Evolutionary conservation across 2,888 invertebrate genomes (phyloP), one percentile per base, ranked within the genome.

Genomic region (Clunio marinus): DNA sequence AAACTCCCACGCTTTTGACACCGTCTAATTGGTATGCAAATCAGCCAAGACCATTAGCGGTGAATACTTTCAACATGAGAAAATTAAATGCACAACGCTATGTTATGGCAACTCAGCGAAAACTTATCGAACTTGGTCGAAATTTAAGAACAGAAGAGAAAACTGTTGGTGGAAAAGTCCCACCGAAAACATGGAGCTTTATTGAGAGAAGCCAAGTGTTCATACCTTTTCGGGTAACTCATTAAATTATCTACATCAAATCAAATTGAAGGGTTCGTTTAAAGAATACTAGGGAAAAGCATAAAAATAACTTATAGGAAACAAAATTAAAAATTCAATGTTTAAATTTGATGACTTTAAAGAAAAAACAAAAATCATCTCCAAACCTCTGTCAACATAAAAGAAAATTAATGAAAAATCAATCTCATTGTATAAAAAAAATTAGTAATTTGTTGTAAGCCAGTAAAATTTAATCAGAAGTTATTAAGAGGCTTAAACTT

Each of bases 101-200:
- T 35, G 55, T 66, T 1, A 66, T 55, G 55, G 66, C 66, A 4
- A 66, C 66, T 20, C 66, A 66, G 20, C 28, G 66, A 2, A 66
- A 66, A 55, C 32, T 66, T 1, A 51, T 66, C 20, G 66, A 66
- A 55, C 46, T 66, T 4, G 35, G 55, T 10, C 28, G 66, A 2
- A 66, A 28, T n/a, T 55, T 66, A 55, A 32, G 66, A 22, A 46
- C 46, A 3, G 66, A 55, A 13, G 66, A 66, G 15, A 66, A 66
- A 24, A 24, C 46, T 10, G 66, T 55, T 5, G 35, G 20, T 3
- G 27, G 17, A 1, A 66, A 66, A 32, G 28, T 35, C 28, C 66
- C 46, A 27, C 66, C 66, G 10, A 66, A 66, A 15, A 66, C 66
- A 1, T 66, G 66, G 66, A 66, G 55, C 35, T 66, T 66, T 8